Evolutionary conservation across 2,113 vertebrate genomes (phyloP), one percentile per base, ranked within the genome.

Genomic region (Tachycineta bicolor): DNA sequence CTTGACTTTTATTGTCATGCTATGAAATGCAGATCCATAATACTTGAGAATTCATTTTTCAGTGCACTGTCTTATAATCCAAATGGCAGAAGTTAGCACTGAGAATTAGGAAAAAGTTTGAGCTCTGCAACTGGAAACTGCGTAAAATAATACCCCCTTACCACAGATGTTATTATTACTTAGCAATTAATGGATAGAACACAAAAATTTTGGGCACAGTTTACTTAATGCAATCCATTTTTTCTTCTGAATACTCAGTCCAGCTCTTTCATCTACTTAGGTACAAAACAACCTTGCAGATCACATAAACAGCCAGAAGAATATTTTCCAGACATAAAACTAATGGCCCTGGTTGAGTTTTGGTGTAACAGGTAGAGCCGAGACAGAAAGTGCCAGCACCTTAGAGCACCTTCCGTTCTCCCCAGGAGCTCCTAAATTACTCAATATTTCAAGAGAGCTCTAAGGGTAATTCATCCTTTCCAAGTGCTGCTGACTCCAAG

Each of bases 131-230:
- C 60, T 95, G 79, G 93, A 97, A 94, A 93, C 62, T 67, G 53
- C 29, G 84, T 94, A 87, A 87, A 88, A 82, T 58, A 89, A 85
- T 90, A 74, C 75, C 82, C 33, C 58, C 56, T 74, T 70, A 70
- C 82, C 76, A 78, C 93, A 94, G 83, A 79, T 95, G 87, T 89
- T 94, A 83, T 85, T 94, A 93, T 75, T 88, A 91, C 89, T 91
- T 94, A 92, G 56, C 90, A 95, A 90, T 93, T 90, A 93, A 93
- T 95, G 93, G 96, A 94, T 56, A 59, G 82, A 85, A 76, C 49
- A 96, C 73, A 89, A 91, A 94, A 89, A 60, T 65, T 78, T 91
- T 43, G 65, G 91, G 94, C 78, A 91, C 46, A 77, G 65, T 69
- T 80, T 69, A n/a, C 24, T 77, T 76, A 70, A 55, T 6, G 6